Evolutionary conservation across 1,140 invertebrate genomes (phyloP), one percentile per base, ranked within the genome.

Genomic region (Psilanteris sp.): DNA sequence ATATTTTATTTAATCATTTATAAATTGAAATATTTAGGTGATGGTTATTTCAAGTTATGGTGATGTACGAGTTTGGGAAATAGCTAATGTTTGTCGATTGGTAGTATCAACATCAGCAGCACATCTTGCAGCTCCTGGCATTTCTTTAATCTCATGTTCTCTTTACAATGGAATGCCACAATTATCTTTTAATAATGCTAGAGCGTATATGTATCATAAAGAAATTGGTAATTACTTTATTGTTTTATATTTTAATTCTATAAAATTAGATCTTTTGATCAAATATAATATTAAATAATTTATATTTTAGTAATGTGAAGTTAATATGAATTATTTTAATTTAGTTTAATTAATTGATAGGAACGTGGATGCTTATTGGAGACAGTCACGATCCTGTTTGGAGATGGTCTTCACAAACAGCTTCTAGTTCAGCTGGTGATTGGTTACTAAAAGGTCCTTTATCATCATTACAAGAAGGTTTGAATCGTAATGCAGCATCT

Each of bases 301-400:
- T n/a, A n/a, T n/a, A n/a, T n/a, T n/a, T n/a, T n/a, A n/a, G n/a
- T n/a, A n/a, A n/a, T n/a, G n/a, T n/a, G n/a, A n/a, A n/a, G n/a
- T n/a, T n/a, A n/a, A n/a, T n/a, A n/a, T n/a, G n/a, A n/a, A n/a
- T n/a, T n/a, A n/a, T n/a, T n/a, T n/a, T n/a, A n/a, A n/a, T n/a
- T n/a, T n/a, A n/a, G n/a, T n/a, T 27, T 14, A 24, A 46, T 34
- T 43, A 24, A 27, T 37, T 34, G 36, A 75, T 13, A 88, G 87
- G 83, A 20, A 84, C 81, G n/a, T 90, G 89, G 89, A 44, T 90
- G 39, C 62, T 89, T 14, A 81, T 90, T 36, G 89, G 89, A 6
- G 88, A 90, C 31, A 87, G 84, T 77, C 85, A 86, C 26, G 89
- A 90, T 75, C 87, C 89, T 6, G 79, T 90, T 5, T 88, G 88